Evolutionary conservation across 1,140 invertebrate genomes (phyloP).

Genomic region (Nylanderia fulva): DNA sequence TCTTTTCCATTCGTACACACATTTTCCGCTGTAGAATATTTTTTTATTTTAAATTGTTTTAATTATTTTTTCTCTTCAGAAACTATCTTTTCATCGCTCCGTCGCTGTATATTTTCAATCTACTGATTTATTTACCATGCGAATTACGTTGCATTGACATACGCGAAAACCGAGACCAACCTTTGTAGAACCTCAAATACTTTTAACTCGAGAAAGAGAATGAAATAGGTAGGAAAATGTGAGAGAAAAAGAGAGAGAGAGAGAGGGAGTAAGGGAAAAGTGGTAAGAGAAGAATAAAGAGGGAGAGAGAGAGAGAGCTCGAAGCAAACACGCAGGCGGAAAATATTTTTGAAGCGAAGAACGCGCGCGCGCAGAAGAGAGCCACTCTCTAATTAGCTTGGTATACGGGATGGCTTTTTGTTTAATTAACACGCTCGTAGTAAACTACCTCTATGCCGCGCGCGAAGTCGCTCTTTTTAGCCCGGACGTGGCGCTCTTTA

Average conservation of each 20-base stretch:
- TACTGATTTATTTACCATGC: constrained; percentile 27
- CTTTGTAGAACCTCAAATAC: constrained; percentile 44
- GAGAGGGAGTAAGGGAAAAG: constrained; percentile 3
- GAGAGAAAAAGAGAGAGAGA: not conserved
- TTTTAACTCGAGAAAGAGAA: not conserved
- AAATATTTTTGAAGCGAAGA: constrained; percentile 78
- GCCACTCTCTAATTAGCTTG: constrained; percentile 82
- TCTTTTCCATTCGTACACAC: constrained; percentile 20
- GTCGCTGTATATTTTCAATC: constrained; percentile 28
- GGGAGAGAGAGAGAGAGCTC: constrained; percentile 13
- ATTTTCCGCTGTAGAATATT: constrained; percentile 24
- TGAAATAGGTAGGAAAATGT: constrained; percentile 15
- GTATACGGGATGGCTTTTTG: constrained; percentile 79
- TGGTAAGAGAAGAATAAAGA: not conserved
- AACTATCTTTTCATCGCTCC: not conserved
- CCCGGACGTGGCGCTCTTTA: constrained; percentile 47
- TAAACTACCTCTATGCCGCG: constrained; percentile 73
- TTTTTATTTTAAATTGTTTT: constrained; percentile 27
- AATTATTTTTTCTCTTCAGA: constrained; percentile 13
- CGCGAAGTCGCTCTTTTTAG: constrained; percentile 21
- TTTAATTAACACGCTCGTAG: constrained; percentile 82
- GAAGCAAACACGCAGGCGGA: constrained; percentile 44
- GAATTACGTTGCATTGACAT: constrained; percentile 23
- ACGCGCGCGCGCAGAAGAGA: constrained; percentile 70
- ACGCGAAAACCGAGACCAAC: constrained; percentile 23